Percentiles rank a stretch among this genome's conserved stretches.
Conservation (phyloP, 2,797 vertebrate genomes). For the Microtus agrestis region DNA sequence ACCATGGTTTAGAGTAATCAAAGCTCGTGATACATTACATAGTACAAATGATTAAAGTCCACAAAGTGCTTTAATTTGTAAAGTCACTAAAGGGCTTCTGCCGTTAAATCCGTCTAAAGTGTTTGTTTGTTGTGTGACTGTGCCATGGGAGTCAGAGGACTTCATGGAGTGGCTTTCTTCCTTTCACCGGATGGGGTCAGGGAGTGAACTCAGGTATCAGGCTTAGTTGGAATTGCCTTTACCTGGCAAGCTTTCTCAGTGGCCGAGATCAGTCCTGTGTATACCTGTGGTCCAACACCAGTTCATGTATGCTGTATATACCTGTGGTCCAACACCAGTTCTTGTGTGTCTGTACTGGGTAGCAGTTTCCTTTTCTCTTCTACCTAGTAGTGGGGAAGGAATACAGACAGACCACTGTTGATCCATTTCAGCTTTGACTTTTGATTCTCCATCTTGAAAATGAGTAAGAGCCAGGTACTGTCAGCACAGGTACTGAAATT, state of each 20-base stretch:
- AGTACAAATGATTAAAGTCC: not conserved
- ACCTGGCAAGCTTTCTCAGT: not conserved
- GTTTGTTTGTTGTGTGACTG: not conserved
- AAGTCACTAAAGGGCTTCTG: not conserved
- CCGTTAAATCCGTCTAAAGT: not conserved
- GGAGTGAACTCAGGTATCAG: not conserved
- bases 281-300: not conserved
- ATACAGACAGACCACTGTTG: not conserved
- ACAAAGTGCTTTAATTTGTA: not conserved
- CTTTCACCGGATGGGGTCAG: no score
- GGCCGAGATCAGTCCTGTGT: not conserved
- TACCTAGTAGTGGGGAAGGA: not conserved
- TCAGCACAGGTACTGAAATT: not conserved
- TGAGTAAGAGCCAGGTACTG: not conserved
- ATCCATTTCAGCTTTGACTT: not conserved
- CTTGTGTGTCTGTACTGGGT: not conserved
- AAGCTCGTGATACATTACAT: not conserved
- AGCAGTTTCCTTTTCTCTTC: not conserved
- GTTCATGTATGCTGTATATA: no score
- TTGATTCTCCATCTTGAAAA: not conserved
- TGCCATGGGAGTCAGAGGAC: not conserved
- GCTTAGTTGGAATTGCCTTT: not conserved
- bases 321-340: not conserved
- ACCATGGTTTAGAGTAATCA: not conserved
- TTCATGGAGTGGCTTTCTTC: not conserved